A percentile compares a stretch with the other conserved stretches of the same genome.
Conservation (phyloP, 92 coral and sea anemone genomes). For the Zoanthus solanderi region DNA sequence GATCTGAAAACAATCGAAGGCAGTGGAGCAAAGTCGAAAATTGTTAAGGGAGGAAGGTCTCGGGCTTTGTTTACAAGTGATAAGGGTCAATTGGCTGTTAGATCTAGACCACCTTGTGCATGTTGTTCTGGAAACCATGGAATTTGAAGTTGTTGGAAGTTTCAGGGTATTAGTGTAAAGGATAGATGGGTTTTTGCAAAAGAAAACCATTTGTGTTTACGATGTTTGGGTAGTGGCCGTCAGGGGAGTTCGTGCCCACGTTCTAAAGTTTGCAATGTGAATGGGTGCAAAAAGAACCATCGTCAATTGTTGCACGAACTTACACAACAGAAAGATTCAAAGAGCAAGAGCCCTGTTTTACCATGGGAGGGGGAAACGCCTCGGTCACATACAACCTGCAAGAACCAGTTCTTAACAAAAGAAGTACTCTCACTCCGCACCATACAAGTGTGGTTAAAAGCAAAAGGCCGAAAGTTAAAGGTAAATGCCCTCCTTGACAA, state of each 20-base stretch:
- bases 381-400: background rate
- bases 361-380: slow-evolving; percentile 47
- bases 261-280: slow-evolving; percentile 37
- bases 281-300: slow-evolving; percentile 54
- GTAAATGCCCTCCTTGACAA: no score
- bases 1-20: slow-evolving; percentile 16
- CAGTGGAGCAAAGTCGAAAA: background rate
- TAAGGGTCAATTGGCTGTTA: slow-evolving; percentile 6
- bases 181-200: slow-evolving; percentile 67
- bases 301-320: slow-evolving; percentile 41
- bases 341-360: slow-evolving; percentile 13
- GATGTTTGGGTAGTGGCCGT: slow-evolving; percentile 64
- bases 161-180: slow-evolving; percentile 35
- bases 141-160: slow-evolving; percentile 55
- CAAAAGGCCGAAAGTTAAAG: background rate
- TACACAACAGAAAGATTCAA: background rate
- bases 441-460: background rate
- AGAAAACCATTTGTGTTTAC: slow-evolving; percentile 69
- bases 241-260: slow-evolving; percentile 56
- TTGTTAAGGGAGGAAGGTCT: background rate
- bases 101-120: slow-evolving; percentile 13
- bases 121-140: slow-evolving; percentile 60
- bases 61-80: slow-evolving; percentile 24
- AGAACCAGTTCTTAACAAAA: background rate
- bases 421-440: background rate